These are phyloP conservation scores for Xestia sexstrigata DNA, from an alignment of 2,888 invertebrate species.

Conservation along the genomic window DNA sequence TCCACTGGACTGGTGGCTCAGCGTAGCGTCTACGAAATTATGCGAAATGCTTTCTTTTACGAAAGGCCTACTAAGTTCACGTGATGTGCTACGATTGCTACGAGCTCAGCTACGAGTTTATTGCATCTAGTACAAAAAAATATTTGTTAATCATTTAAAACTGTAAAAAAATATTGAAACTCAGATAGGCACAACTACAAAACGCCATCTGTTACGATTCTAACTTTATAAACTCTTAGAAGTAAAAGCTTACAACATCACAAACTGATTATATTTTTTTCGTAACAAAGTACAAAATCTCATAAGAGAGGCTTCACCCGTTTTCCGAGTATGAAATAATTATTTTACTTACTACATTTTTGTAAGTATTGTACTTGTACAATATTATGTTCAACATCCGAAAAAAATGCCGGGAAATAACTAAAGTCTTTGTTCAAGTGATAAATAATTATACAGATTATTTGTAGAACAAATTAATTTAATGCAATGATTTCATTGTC, in stretches of 20 bases:
- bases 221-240: neutral
- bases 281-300: neutral
- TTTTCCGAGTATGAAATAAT: no score
- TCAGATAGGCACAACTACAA: neutral
- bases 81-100: slow-evolving; percentile 15
- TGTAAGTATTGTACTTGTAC: no score
- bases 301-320: no score
- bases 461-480: neutral
- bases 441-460: neutral
- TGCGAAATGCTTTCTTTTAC: no score
- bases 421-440: neutral
- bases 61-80: slow-evolving; percentile 23
- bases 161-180: no score
- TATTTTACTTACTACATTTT: no score
- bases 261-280: no score
- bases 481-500: neutral
- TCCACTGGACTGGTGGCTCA: neutral
- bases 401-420: neutral
- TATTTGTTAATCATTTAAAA: neutral
- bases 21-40: slow-evolving; percentile 5
- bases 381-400: neutral
- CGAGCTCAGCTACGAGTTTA: neutral
- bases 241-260: no score
- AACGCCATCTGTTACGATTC: neutral
- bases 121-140: neutral